Base-by-base conservation (phyloP, 2,113 vertebrate genomes). In the Donacobius atricapilla region DNA sequence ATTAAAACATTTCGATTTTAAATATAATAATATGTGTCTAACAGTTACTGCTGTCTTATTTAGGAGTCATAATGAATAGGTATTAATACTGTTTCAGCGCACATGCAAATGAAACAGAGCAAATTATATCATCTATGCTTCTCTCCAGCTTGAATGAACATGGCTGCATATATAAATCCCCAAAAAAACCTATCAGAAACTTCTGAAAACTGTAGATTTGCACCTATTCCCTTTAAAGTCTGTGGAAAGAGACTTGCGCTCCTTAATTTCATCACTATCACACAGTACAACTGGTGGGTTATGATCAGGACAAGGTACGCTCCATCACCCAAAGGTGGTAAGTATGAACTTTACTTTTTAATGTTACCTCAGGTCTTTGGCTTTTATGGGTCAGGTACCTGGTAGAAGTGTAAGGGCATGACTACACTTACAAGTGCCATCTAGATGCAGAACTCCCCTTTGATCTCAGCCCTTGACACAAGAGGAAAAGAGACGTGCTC, bases 1-100 rank as follows among this genome's bases (percentile, higher is more conserved):
- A 30, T 21, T 5, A 2, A 13, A 50, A 10, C 13, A 37, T 35
- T 5, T 73, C 5, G 0, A 24, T 63, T 70, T 66, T 6, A 23
- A 30, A 25, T 39, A 4, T 58, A 73, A 64, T 58, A 68, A 16
- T 28, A n/a, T n/a, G 7, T 76, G 25, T 58, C 16, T 63, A 76
- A 65, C 30, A 40, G 45, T 28, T 83, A 60, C 21, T 45, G 11
- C 20, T 85, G 8, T 21, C 12, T 69, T 54, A 65, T 85, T 24
- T 17, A 24, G 39, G 23, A 57, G 21, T 28, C 56, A n/a, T 50
- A 73, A 53, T 81, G 24, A 23, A 54, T 20, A 50, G 14, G 31
- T 39, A 65, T 24, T 58, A 65, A 15, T 40, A 39, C 5, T 58
- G 18, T 81, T 82, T 82, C 50, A 58, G 54, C 35, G 44, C 35